Base-by-base conservation (phyloP, 2,113 vertebrate species). In the Urocolius indicus region DNA sequence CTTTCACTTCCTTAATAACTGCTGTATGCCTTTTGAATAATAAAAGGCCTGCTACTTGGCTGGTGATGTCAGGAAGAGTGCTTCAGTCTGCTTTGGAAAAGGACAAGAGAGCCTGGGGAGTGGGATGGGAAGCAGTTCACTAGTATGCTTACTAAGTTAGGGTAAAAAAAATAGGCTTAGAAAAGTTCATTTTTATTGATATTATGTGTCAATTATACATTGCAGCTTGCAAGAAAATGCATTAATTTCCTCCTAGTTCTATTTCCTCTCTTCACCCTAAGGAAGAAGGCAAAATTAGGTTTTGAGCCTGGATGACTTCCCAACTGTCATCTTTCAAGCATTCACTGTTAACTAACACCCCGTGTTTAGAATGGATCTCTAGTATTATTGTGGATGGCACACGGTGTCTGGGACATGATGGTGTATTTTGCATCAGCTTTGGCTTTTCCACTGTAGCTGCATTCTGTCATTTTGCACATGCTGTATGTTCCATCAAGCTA, bases 401-500 rank as follows among this genome's bases (percentile, higher is more conserved):
- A 7, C 41, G 2, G 48, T 61, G 82, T 55, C 71, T 75, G 90
- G 46, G 67, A 63, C 38, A n/a, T 45, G 49, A 69, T 6, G 15
- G 51, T 4, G 8, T 61, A 59, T 84, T 96, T 90, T 95, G 45
- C 71, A 32, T 57, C 4, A 43, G 48, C 61, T 63, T 63, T 96
- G 77, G 36, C 58, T 93, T 91, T 87, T 86, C 57, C 48, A 87
- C 41, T 38, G 29, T 84, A 38, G 81, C 78, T 91, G 58, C 29
- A n/a, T 84, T 90, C 68, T 82, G 6, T 97, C 79, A 66, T 80
- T 94, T 96, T 32, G n/a, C 79, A 75, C 66, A 46, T 90, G 69
- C 90, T 90, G 54, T 69, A 21, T 80, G 48, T 85, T 96, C 91
- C 86, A 76, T 97, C 93, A 94, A 65, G 84, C 86, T 96, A 96